A percentile compares a stretch with the other conserved stretches of the same genome.
Evolutionary conservation across 2,888 invertebrate species (phyloP).

Genomic region (Eupithecia centaureata): DNA sequence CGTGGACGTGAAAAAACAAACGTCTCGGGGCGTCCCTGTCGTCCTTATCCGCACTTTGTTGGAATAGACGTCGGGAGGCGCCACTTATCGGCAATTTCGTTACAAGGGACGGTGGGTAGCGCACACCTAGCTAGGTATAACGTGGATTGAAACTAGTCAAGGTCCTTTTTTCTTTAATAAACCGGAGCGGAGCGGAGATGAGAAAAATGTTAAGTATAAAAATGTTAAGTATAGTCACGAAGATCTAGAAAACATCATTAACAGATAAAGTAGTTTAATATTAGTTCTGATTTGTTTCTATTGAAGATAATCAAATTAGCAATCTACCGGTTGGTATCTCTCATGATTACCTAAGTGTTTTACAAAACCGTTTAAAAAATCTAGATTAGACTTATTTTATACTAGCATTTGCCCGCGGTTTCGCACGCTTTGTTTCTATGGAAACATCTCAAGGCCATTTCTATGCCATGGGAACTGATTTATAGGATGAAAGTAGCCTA

Average conservation of each 20-base stretch:
- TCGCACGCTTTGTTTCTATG: too few species aligned
- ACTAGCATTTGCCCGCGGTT: too few species aligned
- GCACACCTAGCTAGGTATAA: background rate
- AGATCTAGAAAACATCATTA: too few species aligned
- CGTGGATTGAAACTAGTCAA: background rate
- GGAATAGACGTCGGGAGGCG: conserved; percentile 50
- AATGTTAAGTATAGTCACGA: too few species aligned
- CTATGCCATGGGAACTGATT: background rate
- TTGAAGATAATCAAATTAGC: too few species aligned
- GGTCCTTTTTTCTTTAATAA: background rate
- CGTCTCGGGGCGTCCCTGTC: conserved; percentile 53
- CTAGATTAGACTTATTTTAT: too few species aligned
- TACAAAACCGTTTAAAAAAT: too few species aligned
- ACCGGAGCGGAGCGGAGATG: background rate
- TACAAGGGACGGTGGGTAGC: conserved; percentile 23
- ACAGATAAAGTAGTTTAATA: too few species aligned
- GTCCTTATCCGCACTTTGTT: conserved; percentile 59
- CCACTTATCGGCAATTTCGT: conserved; percentile 61
- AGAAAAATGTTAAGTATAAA: background rate
- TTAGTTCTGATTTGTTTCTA: too few species aligned
- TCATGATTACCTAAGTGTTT: too few species aligned
- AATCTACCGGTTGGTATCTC: too few species aligned
- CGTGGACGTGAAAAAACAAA: conserved; percentile 68
- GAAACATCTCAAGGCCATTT: too few species aligned
- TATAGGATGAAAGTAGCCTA: background rate